Base-by-base conservation (phyloP, 2,888 invertebrate species). In the Syrista parreyssii region DNA sequence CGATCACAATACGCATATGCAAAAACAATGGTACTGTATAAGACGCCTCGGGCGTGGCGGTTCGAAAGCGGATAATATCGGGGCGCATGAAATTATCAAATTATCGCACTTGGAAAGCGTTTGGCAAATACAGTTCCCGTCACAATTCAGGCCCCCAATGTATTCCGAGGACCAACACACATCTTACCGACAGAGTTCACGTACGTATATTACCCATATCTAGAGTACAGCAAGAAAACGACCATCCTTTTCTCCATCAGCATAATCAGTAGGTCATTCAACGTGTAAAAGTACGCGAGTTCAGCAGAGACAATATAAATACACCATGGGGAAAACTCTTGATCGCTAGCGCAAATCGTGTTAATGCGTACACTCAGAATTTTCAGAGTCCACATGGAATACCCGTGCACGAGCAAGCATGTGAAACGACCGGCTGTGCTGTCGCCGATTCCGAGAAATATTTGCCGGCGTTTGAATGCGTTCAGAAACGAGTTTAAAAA, bases 401-500 rank as follows among this genome's bases (percentile, higher is more conserved):
- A 82, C 79, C 80, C 79, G 80, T 81, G 82, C 79, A 80, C 78
- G 77, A 82, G 80, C 82, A 79, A 82, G 75, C 75, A 76, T 79
- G 76, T 69, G 33, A 74, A 79, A 83, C 79, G 76, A 74, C 80
- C 82, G 81, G 79, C 79, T 76, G 79, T 78, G 76, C 82, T 55
- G 80, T 84, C 82, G 82, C 80, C 82, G 85, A 87, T 88, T 88
- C 88, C 86, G 78, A 87, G 88, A 88, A 88, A 86, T 87, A 83
- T 84, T 83, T 84, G 83, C 83, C 80, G 81, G 80, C 85, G 88
- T 88, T 87, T 85, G 86, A 87, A 88, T 88, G 87, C 85, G 87
- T 86, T 87, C 88, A 83, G 87, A 87, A 89, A 89, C 89, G 89
- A 88, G 89, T 89, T 89, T 89, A 87, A 89, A 89, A 89, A 90